Evolutionary conservation across 1,140 invertebrate genomes (phyloP).

Genomic region (Cecropterus lyciades): DNA sequence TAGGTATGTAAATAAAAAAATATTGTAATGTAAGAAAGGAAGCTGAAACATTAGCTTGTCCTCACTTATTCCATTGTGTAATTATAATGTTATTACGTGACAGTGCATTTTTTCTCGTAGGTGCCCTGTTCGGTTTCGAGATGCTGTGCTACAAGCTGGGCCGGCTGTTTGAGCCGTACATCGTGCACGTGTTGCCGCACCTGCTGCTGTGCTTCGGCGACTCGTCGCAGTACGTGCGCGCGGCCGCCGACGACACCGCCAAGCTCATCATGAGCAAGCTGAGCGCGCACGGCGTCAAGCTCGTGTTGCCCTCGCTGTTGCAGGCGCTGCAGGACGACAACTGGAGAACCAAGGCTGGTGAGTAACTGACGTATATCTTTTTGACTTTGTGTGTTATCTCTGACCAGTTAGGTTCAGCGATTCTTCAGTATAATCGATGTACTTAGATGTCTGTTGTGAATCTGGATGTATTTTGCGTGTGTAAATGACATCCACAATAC

Average conservation of each 20-base stretch:
- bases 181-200: constrained; percentile 98
- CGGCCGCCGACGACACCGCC: constrained; percentile 97
- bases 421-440: too few species aligned
- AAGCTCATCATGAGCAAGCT: constrained; percentile 98
- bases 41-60: too few species aligned
- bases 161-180: constrained; percentile 98
- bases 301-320: constrained; percentile 96
- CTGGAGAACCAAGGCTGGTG: constrained; percentile 98
- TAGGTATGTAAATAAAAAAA: too few species aligned
- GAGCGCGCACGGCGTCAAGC: constrained; percentile 98
- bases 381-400: too few species aligned
- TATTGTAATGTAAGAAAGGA: too few species aligned
- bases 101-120: constrained; percentile 64
- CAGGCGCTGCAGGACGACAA: constrained; percentile 98
- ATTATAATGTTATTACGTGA: too few species aligned
- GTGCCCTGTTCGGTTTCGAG: constrained; percentile 98
- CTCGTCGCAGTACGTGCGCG: constrained; percentile 94
- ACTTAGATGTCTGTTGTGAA: too few species aligned
- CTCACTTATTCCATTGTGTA: too few species aligned
- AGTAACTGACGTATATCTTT: too few species aligned
- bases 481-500: too few species aligned
- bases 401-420: too few species aligned
- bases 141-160: constrained; percentile 98
- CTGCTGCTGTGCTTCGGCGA: constrained; percentile 98
- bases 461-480: too few species aligned